A percentile compares a stretch with the other conserved stretches of the same genome.
phyloP scores from a whole-genome alignment of 2,797 vertebrate genomes.

The Takifugu rubripes region DNA sequence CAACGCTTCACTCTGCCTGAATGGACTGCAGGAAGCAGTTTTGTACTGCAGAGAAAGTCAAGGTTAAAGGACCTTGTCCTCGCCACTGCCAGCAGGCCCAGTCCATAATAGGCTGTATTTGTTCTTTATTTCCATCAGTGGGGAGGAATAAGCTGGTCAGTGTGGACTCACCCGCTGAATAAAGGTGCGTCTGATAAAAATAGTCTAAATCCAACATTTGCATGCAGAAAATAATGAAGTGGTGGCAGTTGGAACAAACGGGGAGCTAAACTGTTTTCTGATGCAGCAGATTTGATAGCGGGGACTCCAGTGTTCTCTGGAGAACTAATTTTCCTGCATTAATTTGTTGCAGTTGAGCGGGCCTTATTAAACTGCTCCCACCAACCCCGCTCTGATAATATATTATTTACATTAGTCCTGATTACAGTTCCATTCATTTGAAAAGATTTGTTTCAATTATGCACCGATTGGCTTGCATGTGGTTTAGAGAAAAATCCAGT shows the following conservation, averaged over 20 bases:
- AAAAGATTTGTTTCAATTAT: too few relatives aligned
- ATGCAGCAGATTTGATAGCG: background rate
- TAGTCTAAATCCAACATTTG: slow-evolving; percentile 17
- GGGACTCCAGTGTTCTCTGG: slow-evolving; percentile 4
- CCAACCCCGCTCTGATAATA: background rate
- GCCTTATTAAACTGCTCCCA: slow-evolving; percentile 1
- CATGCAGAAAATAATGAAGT: slow-evolving; percentile 16
- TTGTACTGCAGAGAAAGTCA: slow-evolving; percentile 43
- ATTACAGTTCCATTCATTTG: background rate
- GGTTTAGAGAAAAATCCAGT: too few relatives aligned
- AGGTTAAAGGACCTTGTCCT: slow-evolving; percentile 69
- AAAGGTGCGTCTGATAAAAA: background rate
- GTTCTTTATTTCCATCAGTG: slow-evolving; percentile 30
- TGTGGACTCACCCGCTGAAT: slow-evolving; percentile 46
- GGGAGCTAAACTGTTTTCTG: slow-evolving; percentile 9
- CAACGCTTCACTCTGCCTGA: slow-evolving; percentile 50
- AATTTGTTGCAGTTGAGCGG: slow-evolving; percentile 1
- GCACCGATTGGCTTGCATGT: too few relatives aligned
- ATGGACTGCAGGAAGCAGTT: slow-evolving; percentile 42
- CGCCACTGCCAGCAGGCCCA: slow-evolving; percentile 28
- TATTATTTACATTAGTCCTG: background rate
- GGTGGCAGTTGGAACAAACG: slow-evolving; percentile 15
- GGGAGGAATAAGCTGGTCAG: slow-evolving; percentile 32
- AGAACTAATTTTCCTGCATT: background rate
- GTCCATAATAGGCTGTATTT: slow-evolving; percentile 40